Evolutionary conservation across 2,113 vertebrate genomes (phyloP), one percentile per base, ranked within the genome.

Genomic region (Scolopax mira): DNA sequence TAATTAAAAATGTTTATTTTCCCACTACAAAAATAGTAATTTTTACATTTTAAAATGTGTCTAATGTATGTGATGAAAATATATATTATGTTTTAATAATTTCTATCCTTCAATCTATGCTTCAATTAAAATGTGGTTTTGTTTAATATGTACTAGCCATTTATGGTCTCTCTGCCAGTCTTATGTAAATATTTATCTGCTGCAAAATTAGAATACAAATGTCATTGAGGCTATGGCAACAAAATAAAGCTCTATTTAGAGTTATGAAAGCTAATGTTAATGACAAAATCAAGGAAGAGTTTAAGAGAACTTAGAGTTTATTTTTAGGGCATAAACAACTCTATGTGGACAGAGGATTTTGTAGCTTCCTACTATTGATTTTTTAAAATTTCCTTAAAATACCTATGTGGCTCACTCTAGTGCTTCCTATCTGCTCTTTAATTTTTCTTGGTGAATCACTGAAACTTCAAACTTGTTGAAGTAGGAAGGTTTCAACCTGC

Each of bases 1-100:
- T 27, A 61, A 75, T 14, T 1, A 35, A 88, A 90, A 55, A 11
- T 11, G 1, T 0, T 3, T n/a, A 64, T 13, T 58, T 35, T 8
- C 7, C 30, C 15, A 21, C 5, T 46, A 19, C 51, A 19, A 72
- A 74, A 44, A 6, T 1, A 44, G 4, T 14, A 1, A 10, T 64
- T 70, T 79, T 60, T n/a, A 28, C 44, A 4, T 71, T 70, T 81
- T 71, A 11, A 81, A 79, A 42, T 17, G 6, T 21, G 22, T 49
- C 27, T 79, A 51, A 90, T 85, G 55, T 72, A 72, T 57, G 83
- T 66, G 7, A 67, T 42, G 23, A 64, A 58, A 89, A 48, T 62
- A 52, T 1, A 55, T 42, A 52, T 30, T 72, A 10, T 19, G 1
- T 65, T 58, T 35, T 85, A 82, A 72, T 74, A 6, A 37, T 65